Conservation (phyloP, 2,797 vertebrate genomes). For the Phalanger gymnotis region DNA sequence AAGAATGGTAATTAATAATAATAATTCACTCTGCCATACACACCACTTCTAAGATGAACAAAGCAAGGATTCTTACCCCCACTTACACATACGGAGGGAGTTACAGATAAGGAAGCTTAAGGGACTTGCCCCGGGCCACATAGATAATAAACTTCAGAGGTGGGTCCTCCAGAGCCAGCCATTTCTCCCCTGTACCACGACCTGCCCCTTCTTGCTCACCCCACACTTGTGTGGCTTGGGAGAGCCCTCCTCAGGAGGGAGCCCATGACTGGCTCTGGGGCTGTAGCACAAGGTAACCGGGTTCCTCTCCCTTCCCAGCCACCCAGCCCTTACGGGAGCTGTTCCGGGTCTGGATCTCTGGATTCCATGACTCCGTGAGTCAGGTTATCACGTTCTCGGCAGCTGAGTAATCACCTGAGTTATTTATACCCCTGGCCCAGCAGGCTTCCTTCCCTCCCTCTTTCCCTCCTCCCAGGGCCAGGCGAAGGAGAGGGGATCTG, state of each 20-base stretch:
- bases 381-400: slow-evolving; percentile 85
- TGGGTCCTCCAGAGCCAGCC: not conserved
- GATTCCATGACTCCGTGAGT: slow-evolving; percentile 83
- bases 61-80: not conserved
- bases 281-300: not conserved
- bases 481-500: slow-evolving; percentile 67
- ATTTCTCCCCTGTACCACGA: not conserved
- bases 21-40: not conserved
- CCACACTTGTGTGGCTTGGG: not conserved
- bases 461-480: slow-evolving; percentile 79
- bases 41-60: not conserved
- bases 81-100: not conserved
- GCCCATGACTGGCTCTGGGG: not conserved
- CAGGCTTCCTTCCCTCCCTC: slow-evolving; percentile 85
- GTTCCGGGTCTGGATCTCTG: slow-evolving; percentile 76
- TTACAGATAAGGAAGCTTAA: not conserved
- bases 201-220: not conserved
- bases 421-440: slow-evolving; percentile 86
- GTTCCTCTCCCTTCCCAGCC: not conserved
- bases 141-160: not conserved
- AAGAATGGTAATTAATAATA: not conserved
- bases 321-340: not conserved
- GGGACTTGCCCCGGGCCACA: not conserved
- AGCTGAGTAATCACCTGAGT: slow-evolving; percentile 88
- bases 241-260: not conserved